Percentiles rank a stretch among this genome's conserved stretches.
Evolutionary conservation across 2,888 invertebrate species (phyloP).

Genomic region (Junonia oenone): DNA sequence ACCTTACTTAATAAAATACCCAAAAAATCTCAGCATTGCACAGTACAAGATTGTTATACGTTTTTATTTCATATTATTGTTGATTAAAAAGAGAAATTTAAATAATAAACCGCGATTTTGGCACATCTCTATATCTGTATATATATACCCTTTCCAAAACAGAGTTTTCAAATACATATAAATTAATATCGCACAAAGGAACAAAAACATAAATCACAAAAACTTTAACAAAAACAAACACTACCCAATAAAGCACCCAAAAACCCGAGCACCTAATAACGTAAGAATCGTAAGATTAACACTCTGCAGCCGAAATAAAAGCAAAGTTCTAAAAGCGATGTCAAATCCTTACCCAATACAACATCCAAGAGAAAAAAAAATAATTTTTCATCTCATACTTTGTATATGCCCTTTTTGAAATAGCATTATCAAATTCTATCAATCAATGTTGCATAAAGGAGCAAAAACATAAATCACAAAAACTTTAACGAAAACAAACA

Average conservation of each 20-base stretch:
- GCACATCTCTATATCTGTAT: too few relatives aligned
- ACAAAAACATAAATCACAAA: neutral
- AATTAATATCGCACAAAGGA: neutral
- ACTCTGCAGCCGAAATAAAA: conserved; percentile 14
- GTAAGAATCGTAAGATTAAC: conserved; percentile 18
- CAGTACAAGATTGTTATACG: too few relatives aligned
- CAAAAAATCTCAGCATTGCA: too few relatives aligned
- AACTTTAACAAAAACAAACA: neutral
- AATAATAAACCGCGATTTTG: too few relatives aligned
- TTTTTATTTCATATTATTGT: too few relatives aligned
- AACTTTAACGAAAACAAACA: neutral
- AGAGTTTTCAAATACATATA: neutral
- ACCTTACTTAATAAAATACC: too few relatives aligned
- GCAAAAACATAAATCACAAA: neutral
- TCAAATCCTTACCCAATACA: too few relatives aligned
- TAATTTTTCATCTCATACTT: too few relatives aligned
- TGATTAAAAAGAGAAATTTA: too few relatives aligned
- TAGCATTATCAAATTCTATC: neutral
- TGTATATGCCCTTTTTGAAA: too few relatives aligned
- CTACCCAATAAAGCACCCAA: neutral
- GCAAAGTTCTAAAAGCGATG: conserved; percentile 8
- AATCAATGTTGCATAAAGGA: neutral
- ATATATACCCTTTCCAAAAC: too few relatives aligned
- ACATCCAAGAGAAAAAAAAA: too few relatives aligned
- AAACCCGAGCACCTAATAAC: conserved; percentile 11